phyloP scores from a whole-genome alignment of 1,140 invertebrate genomes.

The Gryon sp. region DNA sequence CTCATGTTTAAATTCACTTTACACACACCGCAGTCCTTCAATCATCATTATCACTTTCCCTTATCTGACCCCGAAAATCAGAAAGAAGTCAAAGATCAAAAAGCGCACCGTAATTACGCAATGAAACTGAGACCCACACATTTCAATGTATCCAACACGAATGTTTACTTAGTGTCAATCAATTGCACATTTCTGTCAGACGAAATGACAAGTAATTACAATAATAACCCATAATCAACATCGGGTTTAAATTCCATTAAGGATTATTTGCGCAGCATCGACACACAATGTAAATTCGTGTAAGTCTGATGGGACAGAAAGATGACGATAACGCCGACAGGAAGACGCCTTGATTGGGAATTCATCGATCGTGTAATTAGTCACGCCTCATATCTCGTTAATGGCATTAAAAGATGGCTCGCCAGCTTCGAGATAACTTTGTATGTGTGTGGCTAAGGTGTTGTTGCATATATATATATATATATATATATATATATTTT shows the following conservation, averaged over 20 bases:
- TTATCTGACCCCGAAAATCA: neutral
- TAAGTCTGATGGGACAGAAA: constrained; percentile 20
- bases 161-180: constrained; percentile 44
- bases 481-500: no score
- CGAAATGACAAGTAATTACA: constrained; percentile 55
- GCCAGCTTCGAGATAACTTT: constrained; percentile 4
- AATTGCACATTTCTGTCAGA: constrained; percentile 15
- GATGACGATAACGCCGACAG: constrained; percentile 71
- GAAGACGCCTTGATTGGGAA: constrained; percentile 76
- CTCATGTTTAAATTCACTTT: no score
- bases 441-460: no score
- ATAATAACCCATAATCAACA: constrained; percentile 48
- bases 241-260: constrained; percentile 50
- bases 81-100: constrained; percentile 18
- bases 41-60: constrained; percentile 2
- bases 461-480: no score
- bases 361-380: constrained; percentile 76
- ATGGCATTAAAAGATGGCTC: constrained; percentile 68
- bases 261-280: constrained; percentile 32
- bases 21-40: no score
- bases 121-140: no score
- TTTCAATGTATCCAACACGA: neutral
- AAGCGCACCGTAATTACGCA: constrained; percentile 17
- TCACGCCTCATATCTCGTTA: constrained; percentile 77
- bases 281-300: constrained; percentile 57